Conservation (phyloP, 2,888 invertebrate genomes). For the Didymodactylos carnosus region DNA sequence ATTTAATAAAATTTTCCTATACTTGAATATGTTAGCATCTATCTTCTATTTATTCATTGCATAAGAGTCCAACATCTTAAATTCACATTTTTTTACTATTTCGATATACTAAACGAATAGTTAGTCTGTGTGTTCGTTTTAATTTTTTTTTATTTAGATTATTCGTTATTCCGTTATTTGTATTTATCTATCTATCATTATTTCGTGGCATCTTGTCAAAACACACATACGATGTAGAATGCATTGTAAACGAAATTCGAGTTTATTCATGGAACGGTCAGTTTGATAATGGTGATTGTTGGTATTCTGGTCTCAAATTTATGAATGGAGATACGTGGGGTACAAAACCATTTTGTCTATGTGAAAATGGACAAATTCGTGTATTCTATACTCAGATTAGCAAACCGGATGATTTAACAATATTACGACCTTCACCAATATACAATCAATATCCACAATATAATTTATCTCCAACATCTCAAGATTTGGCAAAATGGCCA, state of each 20-base stretch:
- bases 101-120: too few relatives aligned
- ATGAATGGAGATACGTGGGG: neutral
- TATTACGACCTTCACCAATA: neutral
- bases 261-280: neutral
- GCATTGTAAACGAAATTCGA: neutral
- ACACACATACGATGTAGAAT: neutral
- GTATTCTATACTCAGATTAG: neutral
- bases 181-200: too few relatives aligned
- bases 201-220: too few relatives aligned
- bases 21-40: too few relatives aligned
- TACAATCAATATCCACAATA: too few relatives aligned
- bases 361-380: neutral
- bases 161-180: too few relatives aligned
- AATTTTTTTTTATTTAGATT: too few relatives aligned
- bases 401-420: neutral
- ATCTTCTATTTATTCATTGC: too few relatives aligned
- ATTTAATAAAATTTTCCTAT: too few relatives aligned
- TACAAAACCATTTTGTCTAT: neutral
- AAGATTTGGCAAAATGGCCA: neutral
- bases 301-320: neutral
- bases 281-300: neutral
- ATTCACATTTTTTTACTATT: too few relatives aligned
- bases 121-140: too few relatives aligned
- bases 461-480: neutral
- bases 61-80: too few relatives aligned